Conservation (phyloP, 2,113 vertebrate species). For the Spilogale gracilis region DNA sequence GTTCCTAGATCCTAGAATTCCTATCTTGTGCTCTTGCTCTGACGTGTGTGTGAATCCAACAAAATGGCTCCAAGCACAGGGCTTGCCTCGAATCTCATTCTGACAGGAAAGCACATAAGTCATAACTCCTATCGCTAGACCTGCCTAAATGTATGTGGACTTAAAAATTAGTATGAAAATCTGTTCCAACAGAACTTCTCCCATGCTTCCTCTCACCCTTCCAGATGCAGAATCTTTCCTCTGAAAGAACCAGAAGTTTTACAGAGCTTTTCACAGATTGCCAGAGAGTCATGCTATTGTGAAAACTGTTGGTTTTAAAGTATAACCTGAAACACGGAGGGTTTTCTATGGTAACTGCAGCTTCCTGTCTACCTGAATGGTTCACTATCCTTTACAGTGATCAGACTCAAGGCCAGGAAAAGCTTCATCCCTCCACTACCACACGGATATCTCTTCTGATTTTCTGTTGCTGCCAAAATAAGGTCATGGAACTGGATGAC, state of each 20-base stretch:
- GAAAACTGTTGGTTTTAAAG: not conserved
- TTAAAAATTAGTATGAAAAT: not conserved
- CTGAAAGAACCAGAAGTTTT: not conserved
- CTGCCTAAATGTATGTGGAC: not conserved
- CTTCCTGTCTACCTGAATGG: not conserved
- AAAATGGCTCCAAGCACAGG: not conserved
- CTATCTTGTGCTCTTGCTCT: too few relatives aligned
- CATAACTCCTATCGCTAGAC: not conserved
- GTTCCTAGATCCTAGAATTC: not conserved
- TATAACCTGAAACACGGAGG: not conserved
- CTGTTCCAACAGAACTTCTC: not conserved
- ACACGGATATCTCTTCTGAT: conserved; percentile 10
- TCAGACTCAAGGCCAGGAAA: conserved; percentile 9
- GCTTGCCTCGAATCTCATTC: not conserved
- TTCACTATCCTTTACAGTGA: conserved; percentile 24
- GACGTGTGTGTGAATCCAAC: too few relatives aligned
- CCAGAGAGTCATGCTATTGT: not conserved
- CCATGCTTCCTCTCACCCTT: not conserved
- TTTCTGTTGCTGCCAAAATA: not conserved
- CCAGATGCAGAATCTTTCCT: not conserved
- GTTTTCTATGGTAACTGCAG: not conserved
- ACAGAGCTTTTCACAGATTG: not conserved
- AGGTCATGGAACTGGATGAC: not conserved
- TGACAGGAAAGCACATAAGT: not conserved
- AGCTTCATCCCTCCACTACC: not conserved